These are phyloP conservation scores for Stichopus horrens DNA, from an alignment of 53 echinoderm and acorn worm species.

Conservation along the genomic window DNA sequence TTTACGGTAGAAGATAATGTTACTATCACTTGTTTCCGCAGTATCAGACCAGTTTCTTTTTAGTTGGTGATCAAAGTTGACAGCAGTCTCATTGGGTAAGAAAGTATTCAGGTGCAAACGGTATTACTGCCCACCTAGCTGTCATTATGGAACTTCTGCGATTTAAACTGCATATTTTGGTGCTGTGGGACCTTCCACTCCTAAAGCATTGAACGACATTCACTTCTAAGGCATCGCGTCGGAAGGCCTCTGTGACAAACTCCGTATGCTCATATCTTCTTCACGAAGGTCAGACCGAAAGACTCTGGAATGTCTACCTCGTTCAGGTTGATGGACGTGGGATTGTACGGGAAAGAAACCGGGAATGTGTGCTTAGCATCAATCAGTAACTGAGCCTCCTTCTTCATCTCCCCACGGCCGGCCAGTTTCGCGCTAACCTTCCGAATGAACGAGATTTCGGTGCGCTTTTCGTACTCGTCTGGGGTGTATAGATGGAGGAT, in stretches of 20 bases:
- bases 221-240: not conserved
- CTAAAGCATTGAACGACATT: not conserved
- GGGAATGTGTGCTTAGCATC: constrained; percentile 94
- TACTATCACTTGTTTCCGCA: no score
- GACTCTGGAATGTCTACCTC: constrained; percentile 78
- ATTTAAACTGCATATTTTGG: not conserved
- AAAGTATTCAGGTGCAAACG: no score
- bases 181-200: not conserved
- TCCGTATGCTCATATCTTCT: constrained; percentile 57
- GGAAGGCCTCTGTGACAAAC: not conserved
- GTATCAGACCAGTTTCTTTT: no score
- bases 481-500: constrained; percentile 97
- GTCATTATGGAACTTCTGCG: not conserved
- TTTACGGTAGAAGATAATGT: no score
- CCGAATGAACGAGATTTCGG: constrained; percentile 89
- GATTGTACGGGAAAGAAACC: constrained; percentile 97
- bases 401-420: constrained; percentile 71
- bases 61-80: no score
- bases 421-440: constrained; percentile 78
- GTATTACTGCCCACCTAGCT: not conserved
- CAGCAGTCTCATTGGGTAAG: no score
- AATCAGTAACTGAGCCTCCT: constrained; percentile 90
- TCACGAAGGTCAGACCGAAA: constrained; percentile 77
- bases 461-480: constrained; percentile 94
- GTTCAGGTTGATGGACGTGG: constrained; percentile 82